Conservation (phyloP, 2,113 vertebrate genomes). For the Pseudois nayaur region DNA sequence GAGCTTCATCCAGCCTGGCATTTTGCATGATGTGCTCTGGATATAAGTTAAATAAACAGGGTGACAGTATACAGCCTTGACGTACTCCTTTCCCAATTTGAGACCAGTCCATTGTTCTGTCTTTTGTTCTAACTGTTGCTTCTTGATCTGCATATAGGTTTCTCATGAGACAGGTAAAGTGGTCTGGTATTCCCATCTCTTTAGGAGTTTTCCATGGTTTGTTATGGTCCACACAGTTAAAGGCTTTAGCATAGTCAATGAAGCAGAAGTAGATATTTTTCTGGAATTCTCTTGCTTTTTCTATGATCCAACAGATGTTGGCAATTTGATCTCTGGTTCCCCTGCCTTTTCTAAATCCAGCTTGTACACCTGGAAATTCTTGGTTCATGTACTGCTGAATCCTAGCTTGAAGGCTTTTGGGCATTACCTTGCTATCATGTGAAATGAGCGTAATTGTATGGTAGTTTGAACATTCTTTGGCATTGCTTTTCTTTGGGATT, state of each 20-base stretch:
- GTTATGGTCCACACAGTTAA: background rate
- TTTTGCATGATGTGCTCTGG: background rate
- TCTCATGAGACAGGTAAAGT: background rate
- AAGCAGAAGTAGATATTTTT: background rate
- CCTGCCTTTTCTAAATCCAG: background rate
- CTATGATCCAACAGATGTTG: background rate
- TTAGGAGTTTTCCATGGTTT: background rate
- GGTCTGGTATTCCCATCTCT: background rate
- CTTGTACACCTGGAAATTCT: background rate
- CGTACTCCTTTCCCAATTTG: background rate
- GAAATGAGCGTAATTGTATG: background rate
- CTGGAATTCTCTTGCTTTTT: background rate
- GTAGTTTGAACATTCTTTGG: background rate
- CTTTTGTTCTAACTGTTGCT: background rate
- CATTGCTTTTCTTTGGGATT: background rate
- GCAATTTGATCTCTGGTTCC: background rate
- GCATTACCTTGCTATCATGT: background rate
- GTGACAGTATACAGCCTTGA: background rate
- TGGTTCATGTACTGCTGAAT: background rate
- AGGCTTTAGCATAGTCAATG: background rate
- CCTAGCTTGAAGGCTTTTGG: background rate
- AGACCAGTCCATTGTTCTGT: background rate
- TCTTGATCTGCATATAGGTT: background rate
- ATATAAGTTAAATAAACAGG: background rate
- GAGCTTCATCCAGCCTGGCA: background rate